phyloP scores from a whole-genome alignment of 1,140 invertebrate genomes.

The Drosophila aff. region DNA sequence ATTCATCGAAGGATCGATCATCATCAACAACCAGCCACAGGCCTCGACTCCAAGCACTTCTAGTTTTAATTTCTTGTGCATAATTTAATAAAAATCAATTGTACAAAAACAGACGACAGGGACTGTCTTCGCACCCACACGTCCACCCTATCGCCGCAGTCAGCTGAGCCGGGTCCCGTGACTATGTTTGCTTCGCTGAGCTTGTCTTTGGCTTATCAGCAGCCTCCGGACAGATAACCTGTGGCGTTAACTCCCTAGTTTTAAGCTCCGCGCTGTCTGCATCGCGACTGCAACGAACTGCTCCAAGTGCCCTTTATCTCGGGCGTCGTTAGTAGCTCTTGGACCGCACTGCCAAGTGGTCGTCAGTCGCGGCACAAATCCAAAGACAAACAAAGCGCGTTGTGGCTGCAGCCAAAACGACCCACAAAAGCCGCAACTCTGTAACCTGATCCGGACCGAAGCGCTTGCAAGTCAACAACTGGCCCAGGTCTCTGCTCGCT shows the following conservation, averaged over 20 bases:
- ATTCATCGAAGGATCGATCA: constrained; percentile 62
- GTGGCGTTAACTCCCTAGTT: constrained; percentile 47
- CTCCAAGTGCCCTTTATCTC: constrained; percentile 59
- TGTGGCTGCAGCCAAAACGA: constrained; percentile 42
- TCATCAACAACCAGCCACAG: constrained; percentile 42
- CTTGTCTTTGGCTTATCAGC: constrained; percentile 63
- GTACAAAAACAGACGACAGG: constrained; percentile 54
- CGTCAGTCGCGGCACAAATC: constrained; percentile 41
- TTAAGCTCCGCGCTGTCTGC: constrained; percentile 28
- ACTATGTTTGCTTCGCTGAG: constrained; percentile 56
- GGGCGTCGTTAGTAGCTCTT: constrained; percentile 49
- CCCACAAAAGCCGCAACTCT: constrained; percentile 69
- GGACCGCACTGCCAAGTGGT: constrained; percentile 39
- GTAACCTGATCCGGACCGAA: constrained; percentile 53
- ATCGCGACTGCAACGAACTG: constrained; percentile 16
- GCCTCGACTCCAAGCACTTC: constrained; percentile 53
- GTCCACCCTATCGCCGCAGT: constrained; percentile 25
- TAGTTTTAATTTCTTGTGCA: constrained; percentile 76
- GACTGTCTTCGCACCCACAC: background rate
- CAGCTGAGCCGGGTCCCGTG: constrained; percentile 70
- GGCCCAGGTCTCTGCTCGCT: constrained; percentile 17
- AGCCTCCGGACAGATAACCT: constrained; percentile 60
- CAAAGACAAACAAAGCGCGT: constrained; percentile 29
- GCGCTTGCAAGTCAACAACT: constrained; percentile 32
- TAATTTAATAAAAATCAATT: constrained; percentile 83